These are phyloP conservation scores for Oreotrochilus melanogaster DNA, from an alignment of 2,113 vertebrate species.

Conservation along the genomic window DNA sequence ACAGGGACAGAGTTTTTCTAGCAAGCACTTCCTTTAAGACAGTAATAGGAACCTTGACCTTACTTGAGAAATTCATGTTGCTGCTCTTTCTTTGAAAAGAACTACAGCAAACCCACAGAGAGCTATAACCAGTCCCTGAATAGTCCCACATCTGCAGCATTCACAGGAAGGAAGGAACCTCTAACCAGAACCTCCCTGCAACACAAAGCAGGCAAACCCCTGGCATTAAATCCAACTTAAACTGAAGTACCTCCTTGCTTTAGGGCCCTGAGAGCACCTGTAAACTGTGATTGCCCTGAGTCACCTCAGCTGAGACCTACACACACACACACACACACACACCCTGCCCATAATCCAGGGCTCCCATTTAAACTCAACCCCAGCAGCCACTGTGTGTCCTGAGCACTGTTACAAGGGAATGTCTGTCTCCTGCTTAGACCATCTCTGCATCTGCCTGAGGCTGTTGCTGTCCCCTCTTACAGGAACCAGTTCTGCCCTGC, in stretches of 20 bases:
- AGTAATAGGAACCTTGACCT: background rate
- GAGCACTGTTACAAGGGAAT: accelerated
- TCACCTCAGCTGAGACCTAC: background rate
- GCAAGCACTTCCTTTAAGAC: background rate
- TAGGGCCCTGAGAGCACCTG: background rate
- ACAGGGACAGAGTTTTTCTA: background rate
- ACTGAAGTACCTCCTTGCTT: background rate
- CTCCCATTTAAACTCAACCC: background rate
- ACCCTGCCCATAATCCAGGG: too few species aligned
- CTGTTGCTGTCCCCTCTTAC: background rate
- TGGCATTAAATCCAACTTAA: background rate
- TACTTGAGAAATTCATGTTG: background rate
- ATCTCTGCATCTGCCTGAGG: background rate
- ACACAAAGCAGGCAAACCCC: accelerated
- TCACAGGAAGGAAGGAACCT: accelerated
- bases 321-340: too few species aligned
- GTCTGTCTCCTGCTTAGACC: background rate
- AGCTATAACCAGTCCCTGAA: background rate
- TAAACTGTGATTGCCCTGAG: background rate
- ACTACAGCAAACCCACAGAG: background rate
- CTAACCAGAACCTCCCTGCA: background rate
- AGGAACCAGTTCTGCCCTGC: background rate
- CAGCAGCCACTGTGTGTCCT: accelerated
- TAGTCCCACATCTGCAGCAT: accelerated
- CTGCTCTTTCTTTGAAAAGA: background rate